Base-by-base conservation (phyloP, 2,888 invertebrate species). In the Trichogramma evanescens region DNA sequence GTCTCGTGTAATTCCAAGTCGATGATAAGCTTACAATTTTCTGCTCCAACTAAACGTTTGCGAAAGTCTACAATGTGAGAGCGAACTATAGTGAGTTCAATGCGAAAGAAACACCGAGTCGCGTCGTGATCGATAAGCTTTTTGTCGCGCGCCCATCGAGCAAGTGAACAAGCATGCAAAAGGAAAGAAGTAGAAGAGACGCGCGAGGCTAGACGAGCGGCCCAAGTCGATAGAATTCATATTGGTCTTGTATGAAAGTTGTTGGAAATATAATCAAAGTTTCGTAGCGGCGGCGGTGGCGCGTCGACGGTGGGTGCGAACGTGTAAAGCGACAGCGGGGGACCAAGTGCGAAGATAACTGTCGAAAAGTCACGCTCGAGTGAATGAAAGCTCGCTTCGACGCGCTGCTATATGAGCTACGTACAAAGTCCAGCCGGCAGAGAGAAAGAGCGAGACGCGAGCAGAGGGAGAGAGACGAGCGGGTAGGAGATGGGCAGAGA, bases 231-330 rank as follows among this genome's bases (percentile, higher is more conserved):
- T 7, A 40, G n/a, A 45, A 59, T 43, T 51, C 42, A 45, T 50
- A 55, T 63, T 50, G 44, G 53, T 58, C 51, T 50, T 50, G 58
- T 43, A 50, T 45, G 63, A 64, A 74, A 73, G 74, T 77, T 75
- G 75, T 75, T 74, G 74, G 69, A 75, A 76, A 76, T 75, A 77
- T 77, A 76, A 77, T 77, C 76, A 76, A 77, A 77, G 74, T 77
- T 77, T 71, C 68, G 65, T 63, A 59, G 26, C 26, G 26, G 26
- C 13, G 13, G 51, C 63, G 66, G 64, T 43, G 39, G 54, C 48
- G 41, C 38, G 49, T 50, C 10, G 56, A 54, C 26, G 26, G 56
- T 56, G 50, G 56, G 54, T 53, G 52, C 26, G 60, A 56, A 64
- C 50, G 57, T 51, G 55, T 48, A 44, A 60, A 39, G 43, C 5